These are phyloP conservation scores for Dicerorhinus sumatrensis DNA, from an alignment of 2,113 vertebrate species.

Conservation along the genomic window DNA sequence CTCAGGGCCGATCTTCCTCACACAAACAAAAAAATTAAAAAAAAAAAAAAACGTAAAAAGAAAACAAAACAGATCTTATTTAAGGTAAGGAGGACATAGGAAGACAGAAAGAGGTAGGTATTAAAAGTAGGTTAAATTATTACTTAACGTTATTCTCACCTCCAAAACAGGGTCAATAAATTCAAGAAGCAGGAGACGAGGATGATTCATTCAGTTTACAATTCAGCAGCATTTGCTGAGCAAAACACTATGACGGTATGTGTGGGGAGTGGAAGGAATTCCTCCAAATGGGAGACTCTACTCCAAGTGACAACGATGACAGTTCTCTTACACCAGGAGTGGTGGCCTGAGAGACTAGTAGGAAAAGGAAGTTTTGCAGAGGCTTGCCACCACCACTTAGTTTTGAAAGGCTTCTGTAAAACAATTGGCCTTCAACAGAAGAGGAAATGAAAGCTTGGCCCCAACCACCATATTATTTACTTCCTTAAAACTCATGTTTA, in stretches of 20 bases:
- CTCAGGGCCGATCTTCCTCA: too few relatives aligned
- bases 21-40: too few relatives aligned
- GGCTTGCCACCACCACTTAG: not conserved
- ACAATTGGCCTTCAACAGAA: conserved; percentile 37
- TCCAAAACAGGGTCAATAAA: conserved; percentile 31
- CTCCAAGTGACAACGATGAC: not conserved
- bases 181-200: conserved; percentile 9
- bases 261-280: not conserved
- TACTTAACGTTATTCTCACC: conserved; percentile 24
- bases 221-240: conserved; percentile 22
- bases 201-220: conserved; percentile 25
- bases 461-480: conserved; percentile 57
- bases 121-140: conserved; percentile 15
- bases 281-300: not conserved
- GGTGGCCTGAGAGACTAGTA: not conserved
- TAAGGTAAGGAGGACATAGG: not conserved
- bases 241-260: conserved; percentile 22
- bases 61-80: not conserved
- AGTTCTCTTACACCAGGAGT: conserved; percentile 2
- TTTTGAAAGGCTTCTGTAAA: conserved; percentile 54
- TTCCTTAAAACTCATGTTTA: conserved; percentile 61
- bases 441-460: conserved; percentile 65
- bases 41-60: not conserved
- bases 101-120: conserved; percentile 24
- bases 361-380: conserved; percentile 57